A percentile compares a stretch with the other conserved stretches of the same genome.
Evolutionary conservation across 1,140 invertebrate species (phyloP).

Genomic region (Episyrphus balteatus): DNA sequence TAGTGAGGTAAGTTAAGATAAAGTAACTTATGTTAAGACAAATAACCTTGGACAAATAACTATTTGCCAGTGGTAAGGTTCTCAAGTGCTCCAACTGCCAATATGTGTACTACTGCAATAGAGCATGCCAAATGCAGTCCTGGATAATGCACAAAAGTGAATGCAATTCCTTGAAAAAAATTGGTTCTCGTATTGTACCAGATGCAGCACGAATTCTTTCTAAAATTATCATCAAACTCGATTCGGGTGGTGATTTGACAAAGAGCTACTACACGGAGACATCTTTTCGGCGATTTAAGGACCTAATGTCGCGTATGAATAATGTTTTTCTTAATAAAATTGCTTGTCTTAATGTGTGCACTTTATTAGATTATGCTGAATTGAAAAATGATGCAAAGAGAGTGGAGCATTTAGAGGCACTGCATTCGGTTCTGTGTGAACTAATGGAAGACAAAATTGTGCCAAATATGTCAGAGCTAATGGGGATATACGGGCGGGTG

Average conservation of each 20-base stretch:
- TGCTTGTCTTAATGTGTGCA: not conserved
- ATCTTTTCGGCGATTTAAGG: conserved; percentile 62
- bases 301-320: conserved; percentile 68
- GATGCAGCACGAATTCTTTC: conserved; percentile 63
- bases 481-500: conserved; percentile 71
- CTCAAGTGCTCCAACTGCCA: conserved; percentile 67
- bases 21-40: not conserved
- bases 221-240: conserved; percentile 57
- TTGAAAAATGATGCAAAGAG: conserved; percentile 57
- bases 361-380: conserved; percentile 56
- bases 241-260: conserved; percentile 51
- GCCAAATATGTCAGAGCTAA: conserved; percentile 65
- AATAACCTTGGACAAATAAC: not conserved
- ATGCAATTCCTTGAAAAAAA: conserved; percentile 56
- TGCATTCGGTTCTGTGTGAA: conserved; percentile 54
- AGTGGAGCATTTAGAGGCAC: conserved; percentile 62
- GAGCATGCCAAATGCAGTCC: conserved; percentile 57
- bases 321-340: not conserved
- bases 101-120: conserved; percentile 69
- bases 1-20: conserved; percentile 42
- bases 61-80: conserved; percentile 48
- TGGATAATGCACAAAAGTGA: conserved; percentile 70
- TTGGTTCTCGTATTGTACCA: conserved; percentile 53
- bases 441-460: conserved; percentile 51
- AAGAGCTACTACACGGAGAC: conserved; percentile 54